phyloP scores from a whole-genome alignment of 2,797 vertebrate genomes.

The Triplophysa yarkandensis region DNA sequence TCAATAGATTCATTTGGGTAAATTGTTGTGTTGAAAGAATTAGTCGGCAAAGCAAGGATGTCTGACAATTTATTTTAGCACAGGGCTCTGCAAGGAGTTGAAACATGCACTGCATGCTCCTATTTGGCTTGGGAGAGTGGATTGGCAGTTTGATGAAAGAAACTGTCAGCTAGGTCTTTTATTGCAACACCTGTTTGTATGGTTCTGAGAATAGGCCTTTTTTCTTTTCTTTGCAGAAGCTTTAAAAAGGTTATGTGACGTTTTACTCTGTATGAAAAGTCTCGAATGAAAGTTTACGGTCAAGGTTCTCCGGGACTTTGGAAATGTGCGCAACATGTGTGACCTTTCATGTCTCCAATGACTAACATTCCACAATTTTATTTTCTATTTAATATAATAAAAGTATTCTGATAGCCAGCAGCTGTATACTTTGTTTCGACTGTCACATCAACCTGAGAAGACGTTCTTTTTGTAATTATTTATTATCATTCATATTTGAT shows the following conservation, averaged over 20 bases:
- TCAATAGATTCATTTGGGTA: constrained; percentile 37
- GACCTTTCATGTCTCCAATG: constrained; percentile 35
- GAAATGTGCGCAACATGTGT: constrained; percentile 53
- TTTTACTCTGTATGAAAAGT: constrained; percentile 41
- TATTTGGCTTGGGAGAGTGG: constrained; percentile 17
- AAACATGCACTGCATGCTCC: constrained; percentile 22
- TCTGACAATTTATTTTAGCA: constrained; percentile 35
- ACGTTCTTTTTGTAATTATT: constrained; percentile 2
- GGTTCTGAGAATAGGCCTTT: constrained; percentile 25
- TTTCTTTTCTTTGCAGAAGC: constrained; percentile 6
- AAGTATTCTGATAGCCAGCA: constrained; percentile 12
- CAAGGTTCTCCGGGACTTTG: constrained; percentile 14
- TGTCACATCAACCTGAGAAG: neutral
- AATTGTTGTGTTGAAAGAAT: constrained; percentile 29
- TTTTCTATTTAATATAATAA: constrained; percentile 23
- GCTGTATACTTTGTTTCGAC: constrained; percentile 9
- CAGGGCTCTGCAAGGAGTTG: constrained; percentile 15
- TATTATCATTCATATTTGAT: neutral
- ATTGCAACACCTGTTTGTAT: constrained; percentile 48
- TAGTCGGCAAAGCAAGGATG: constrained; percentile 23
- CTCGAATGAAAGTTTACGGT: constrained; percentile 45
- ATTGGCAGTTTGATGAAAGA: constrained; percentile 36
- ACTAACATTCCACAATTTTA: constrained; percentile 34
- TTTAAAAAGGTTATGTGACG: constrained; percentile 31
- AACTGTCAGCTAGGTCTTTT: constrained; percentile 41